Percentiles rank a stretch among this genome's conserved stretches.
These are phyloP conservation scores for Osmerus eperlanus DNA, from an alignment of 2,113 vertebrate species.

Conservation along the genomic window DNA sequence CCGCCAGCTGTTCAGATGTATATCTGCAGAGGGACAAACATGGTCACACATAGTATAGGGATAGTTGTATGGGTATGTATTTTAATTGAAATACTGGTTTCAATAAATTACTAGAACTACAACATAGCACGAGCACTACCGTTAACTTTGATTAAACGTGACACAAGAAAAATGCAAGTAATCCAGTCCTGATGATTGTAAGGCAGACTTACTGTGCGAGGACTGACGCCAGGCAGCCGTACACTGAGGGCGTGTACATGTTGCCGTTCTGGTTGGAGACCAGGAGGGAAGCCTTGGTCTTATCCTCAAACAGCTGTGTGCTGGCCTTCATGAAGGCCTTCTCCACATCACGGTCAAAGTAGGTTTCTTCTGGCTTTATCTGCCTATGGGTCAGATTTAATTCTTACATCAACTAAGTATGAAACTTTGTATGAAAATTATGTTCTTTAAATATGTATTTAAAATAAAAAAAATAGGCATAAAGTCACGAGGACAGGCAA, in stretches of 20 bases:
- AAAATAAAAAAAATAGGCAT: too few relatives aligned
- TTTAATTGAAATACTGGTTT: too few relatives aligned
- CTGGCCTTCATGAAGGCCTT: conserved; percentile 98
- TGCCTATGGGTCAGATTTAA: conserved; percentile 69
- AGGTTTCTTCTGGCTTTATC: conserved; percentile 87
- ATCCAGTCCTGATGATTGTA: neutral
- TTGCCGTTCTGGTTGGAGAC: conserved; percentile 95
- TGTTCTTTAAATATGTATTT: too few relatives aligned
- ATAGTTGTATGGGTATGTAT: too few relatives aligned
- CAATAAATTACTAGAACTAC: too few relatives aligned
- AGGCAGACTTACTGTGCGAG: conserved; percentile 84
- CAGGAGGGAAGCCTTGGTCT: conserved; percentile 90
- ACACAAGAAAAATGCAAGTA: too few relatives aligned
- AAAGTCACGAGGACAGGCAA: too few relatives aligned
- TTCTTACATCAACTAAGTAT: neutral
- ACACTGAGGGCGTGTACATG: conserved; percentile 98
- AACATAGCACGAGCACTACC: too few relatives aligned
- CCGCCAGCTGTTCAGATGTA: conserved; percentile 80
- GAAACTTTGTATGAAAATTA: neutral
- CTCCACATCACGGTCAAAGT: conserved; percentile 96
- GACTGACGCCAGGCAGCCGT: conserved; percentile 92
- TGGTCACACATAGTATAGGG: too few relatives aligned
- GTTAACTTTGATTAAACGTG: too few relatives aligned
- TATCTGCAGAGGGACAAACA: conserved; percentile 65
- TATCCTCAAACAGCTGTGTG: conserved; percentile 84